These are phyloP conservation scores for Pogonognathellus flavescens DNA, from an alignment of 1,140 invertebrate species.

Conservation along the genomic window DNA sequence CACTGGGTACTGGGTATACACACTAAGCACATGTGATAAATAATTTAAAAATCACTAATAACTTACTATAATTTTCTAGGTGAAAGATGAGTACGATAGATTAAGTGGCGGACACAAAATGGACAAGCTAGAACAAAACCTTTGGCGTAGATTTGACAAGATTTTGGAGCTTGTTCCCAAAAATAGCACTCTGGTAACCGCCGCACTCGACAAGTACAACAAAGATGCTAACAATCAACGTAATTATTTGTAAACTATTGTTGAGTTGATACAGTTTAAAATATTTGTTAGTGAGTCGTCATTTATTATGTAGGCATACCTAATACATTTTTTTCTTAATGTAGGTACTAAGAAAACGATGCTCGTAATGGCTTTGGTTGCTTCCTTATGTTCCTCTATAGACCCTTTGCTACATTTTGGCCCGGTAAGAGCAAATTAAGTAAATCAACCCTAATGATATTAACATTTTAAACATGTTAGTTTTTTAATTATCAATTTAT, in stretches of 20 bases:
- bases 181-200: neutral
- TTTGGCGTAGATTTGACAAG: neutral
- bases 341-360: neutral
- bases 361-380: neutral
- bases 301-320: neutral
- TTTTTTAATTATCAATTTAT: neutral
- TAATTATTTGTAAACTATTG: too few species aligned
- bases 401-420: neutral
- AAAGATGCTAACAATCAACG: neutral
- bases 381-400: neutral
- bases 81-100: constrained; percentile 2
- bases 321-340: neutral
- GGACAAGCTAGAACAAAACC: neutral
- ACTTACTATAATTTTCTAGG: neutral
- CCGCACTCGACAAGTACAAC: neutral
- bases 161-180: neutral
- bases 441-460: neutral
- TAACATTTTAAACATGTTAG: neutral
- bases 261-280: too few species aligned
- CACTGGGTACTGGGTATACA: too few species aligned
- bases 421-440: neutral
- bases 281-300: too few species aligned
- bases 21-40: too few species aligned
- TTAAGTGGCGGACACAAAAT: neutral
- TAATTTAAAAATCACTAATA: neutral